Conservation (phyloP, 2,797 vertebrate genomes). For the Potorous gilbertii region DNA sequence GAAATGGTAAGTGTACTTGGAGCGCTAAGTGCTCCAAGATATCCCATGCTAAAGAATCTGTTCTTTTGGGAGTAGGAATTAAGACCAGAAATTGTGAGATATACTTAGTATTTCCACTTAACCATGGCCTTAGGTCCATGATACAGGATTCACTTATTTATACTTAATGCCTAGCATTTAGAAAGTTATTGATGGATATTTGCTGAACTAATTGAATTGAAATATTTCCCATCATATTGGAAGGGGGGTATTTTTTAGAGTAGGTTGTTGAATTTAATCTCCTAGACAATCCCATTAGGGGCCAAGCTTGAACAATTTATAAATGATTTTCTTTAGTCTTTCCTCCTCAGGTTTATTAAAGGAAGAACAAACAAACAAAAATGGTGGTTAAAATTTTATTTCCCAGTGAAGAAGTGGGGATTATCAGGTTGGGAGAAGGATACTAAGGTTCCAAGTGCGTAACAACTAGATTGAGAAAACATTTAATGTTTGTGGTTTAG, state of each 20-base stretch:
- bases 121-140: not conserved
- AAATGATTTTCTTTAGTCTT: not conserved
- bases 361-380: not conserved
- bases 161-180: not conserved
- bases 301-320: slow-evolving; percentile 42
- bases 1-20: slow-evolving; percentile 92
- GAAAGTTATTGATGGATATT: not conserved
- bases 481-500: not conserved
- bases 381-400: not conserved
- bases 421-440: not conserved
- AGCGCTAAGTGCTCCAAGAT: not conserved
- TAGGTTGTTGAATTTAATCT: slow-evolving; percentile 78
- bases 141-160: slow-evolving; percentile 40
- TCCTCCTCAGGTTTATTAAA: slow-evolving; percentile 10
- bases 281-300: slow-evolving; percentile 37
- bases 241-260: slow-evolving; percentile 76
- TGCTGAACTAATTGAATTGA: not conserved
- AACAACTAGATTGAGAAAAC: not conserved
- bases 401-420: not conserved
- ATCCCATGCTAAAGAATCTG: not conserved
- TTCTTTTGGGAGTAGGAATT: not conserved
- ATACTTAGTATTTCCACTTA: not conserved
- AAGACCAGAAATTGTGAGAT: not conserved
- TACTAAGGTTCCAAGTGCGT: fast-evolving
- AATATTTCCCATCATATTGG: slow-evolving; percentile 1